phyloP scores from a whole-genome alignment of 2,888 invertebrate species.

The Leuctra nigra region DNA sequence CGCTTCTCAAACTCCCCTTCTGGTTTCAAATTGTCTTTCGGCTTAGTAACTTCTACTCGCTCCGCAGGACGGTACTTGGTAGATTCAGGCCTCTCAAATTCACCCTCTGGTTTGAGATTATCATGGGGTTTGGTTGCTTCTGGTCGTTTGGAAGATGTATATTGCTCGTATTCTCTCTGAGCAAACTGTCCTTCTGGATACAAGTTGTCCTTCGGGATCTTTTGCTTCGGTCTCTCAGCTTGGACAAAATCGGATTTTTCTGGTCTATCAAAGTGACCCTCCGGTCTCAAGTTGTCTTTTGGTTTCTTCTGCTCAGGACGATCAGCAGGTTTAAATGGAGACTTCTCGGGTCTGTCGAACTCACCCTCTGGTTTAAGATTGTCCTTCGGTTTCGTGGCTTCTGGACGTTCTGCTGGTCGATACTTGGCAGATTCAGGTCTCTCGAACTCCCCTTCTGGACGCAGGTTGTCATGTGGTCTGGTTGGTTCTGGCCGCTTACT shows the following conservation, averaged over 20 bases:
- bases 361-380: slow-evolving; percentile 36
- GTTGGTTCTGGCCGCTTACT: slow-evolving; percentile 18
- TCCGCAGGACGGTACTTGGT: slow-evolving; percentile 29
- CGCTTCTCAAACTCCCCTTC: slow-evolving; percentile 43
- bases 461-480: slow-evolving; percentile 52
- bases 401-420: slow-evolving; percentile 45
- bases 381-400: slow-evolving; percentile 36
- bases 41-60: slow-evolving; percentile 30
- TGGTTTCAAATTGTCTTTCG: slow-evolving; percentile 55
- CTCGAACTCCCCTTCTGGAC: slow-evolving; percentile 56
- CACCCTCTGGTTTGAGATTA: slow-evolving; percentile 33
- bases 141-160: slow-evolving; percentile 35
- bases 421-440: slow-evolving; percentile 42
- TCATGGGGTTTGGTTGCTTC: slow-evolving; percentile 38
- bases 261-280: slow-evolving; percentile 31
- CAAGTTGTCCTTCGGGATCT: slow-evolving; percentile 36
- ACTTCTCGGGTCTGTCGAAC: slow-evolving; percentile 31
- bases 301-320: slow-evolving; percentile 48
- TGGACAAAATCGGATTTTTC: slow-evolving; percentile 35
- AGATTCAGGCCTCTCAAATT: slow-evolving; percentile 25
- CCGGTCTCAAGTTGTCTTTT: slow-evolving; percentile 34
- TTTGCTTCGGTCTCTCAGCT: slow-evolving; percentile 29
- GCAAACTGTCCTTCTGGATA: slow-evolving; percentile 40
- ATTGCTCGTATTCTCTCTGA: slow-evolving; percentile 36
- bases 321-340: slow-evolving; percentile 44